phyloP scores from a whole-genome alignment of 2,797 vertebrate species.

The Tokudaia tokunoshimensis region DNA sequence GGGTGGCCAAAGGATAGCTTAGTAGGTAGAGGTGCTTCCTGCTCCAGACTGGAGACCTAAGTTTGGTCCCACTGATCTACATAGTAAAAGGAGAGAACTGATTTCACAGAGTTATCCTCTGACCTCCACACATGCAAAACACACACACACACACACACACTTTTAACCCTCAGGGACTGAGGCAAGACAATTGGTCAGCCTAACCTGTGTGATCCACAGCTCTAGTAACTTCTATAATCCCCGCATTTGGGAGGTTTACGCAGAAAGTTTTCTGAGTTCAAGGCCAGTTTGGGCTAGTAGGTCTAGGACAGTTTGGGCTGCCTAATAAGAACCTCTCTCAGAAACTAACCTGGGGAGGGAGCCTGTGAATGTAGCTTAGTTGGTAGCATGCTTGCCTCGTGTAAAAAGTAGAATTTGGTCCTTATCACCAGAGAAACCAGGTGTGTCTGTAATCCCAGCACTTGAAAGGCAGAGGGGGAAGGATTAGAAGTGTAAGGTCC shows the following conservation, averaged over 20 bases:
- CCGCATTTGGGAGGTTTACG: not conserved
- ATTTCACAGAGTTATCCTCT: not conserved
- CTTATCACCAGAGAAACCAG: not conserved
- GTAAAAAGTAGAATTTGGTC: not conserved
- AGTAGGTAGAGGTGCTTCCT: not conserved
- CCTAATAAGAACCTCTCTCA: not conserved
- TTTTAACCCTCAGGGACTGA: not conserved
- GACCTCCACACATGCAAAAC: not conserved
- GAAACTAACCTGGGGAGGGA: not conserved
- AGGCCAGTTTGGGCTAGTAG: not conserved
- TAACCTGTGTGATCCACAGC: not conserved
- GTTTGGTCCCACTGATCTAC: not conserved
- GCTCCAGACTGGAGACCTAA: not conserved
- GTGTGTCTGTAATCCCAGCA: too few species aligned
- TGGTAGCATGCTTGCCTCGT: not conserved
- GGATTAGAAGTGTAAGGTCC: not conserved
- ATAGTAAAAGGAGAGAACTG: not conserved
- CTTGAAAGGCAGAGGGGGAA: not conserved
- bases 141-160: not conserved
- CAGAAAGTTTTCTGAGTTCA: not conserved
- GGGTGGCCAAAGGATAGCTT: not conserved
- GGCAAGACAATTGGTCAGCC: not conserved
- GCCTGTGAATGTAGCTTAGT: not conserved
- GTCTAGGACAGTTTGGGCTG: not conserved
- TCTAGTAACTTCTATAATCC: not conserved